Evolutionary conservation across 2,797 vertebrate species (phyloP).

Genomic region (Phrynocephalus forsythii): DNA sequence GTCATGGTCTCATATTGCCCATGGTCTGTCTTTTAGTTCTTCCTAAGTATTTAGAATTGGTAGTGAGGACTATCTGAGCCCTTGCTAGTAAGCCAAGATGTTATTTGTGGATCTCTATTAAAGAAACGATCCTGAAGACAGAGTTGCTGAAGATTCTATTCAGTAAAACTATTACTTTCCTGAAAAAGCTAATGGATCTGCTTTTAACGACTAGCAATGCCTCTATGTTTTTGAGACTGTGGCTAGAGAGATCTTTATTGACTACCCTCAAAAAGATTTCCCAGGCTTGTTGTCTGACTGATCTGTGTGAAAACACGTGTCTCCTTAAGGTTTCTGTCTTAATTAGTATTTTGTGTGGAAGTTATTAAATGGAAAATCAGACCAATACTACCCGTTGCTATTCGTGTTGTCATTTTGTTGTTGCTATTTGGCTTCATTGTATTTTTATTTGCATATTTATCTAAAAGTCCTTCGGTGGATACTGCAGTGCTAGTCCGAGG

Average conservation of each 20-base stretch:
- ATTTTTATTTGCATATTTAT: neutral
- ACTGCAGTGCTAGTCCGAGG: slow-evolving; percentile 14
- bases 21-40: neutral
- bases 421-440: neutral
- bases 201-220: neutral
- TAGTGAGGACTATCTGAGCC: neutral
- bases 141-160: neutral
- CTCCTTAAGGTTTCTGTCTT: neutral
- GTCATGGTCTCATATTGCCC: neutral
- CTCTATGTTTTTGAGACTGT: neutral
- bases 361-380: slow-evolving; percentile 33
- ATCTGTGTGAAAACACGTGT: slow-evolving; percentile 11
- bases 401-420: neutral
- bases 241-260: neutral
- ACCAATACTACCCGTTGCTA: neutral
- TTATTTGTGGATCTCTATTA: neutral
- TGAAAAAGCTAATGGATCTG: neutral
- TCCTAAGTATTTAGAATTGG: neutral
- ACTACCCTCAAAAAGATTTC: neutral
- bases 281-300: slow-evolving; percentile 31
- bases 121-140: neutral
- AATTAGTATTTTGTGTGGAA: slow-evolving; percentile 40
- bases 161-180: neutral
- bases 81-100: neutral
- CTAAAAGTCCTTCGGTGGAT: slow-evolving; percentile 6